These are phyloP conservation scores for Donacobius atricapilla DNA, from an alignment of 2,113 vertebrate species.

Conservation along the genomic window DNA sequence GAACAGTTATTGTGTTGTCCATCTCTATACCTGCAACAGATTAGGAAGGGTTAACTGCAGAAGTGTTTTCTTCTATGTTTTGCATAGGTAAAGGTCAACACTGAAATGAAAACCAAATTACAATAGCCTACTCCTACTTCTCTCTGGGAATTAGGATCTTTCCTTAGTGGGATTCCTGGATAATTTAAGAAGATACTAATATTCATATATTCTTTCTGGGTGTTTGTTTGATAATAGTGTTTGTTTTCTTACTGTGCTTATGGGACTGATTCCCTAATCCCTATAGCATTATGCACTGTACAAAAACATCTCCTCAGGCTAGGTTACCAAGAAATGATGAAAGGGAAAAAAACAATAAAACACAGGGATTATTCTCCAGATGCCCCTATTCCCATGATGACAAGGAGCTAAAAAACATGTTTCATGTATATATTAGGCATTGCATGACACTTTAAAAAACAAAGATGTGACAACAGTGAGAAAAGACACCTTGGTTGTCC, in stretches of 20 bases:
- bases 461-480: neutral
- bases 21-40: neutral
- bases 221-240: neutral
- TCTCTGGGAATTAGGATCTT: neutral
- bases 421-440: neutral
- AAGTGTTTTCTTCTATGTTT: neutral
- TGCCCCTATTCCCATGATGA: neutral
- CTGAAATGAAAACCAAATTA: neutral
- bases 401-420: neutral
- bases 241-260: neutral
- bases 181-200: neutral
- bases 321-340: neutral
- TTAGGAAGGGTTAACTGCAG: neutral
- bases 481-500: neutral
- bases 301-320: neutral
- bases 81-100: neutral
- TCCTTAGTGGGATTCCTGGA: neutral
- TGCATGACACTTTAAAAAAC: neutral
- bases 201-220: neutral
- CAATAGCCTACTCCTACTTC: neutral
- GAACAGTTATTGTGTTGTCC: neutral
- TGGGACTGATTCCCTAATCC: neutral
- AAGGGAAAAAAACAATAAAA: neutral
- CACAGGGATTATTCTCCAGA: neutral
- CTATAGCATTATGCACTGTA: neutral